phyloP scores from a whole-genome alignment of 2,888 invertebrate genomes.

The Euclidia mi region DNA sequence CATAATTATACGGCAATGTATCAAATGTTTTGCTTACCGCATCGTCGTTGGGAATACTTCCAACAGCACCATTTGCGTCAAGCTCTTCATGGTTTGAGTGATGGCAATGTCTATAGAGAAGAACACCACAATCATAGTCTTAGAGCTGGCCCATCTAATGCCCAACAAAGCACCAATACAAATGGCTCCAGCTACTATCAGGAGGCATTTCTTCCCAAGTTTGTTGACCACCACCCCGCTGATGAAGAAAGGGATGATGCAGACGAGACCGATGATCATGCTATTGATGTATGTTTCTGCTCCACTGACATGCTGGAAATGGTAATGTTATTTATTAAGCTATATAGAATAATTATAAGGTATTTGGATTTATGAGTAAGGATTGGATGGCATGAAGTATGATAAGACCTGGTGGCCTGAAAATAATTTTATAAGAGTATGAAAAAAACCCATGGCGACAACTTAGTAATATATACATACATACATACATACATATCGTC shows the following conservation, averaged over 20 bases:
- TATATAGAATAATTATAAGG: too few species aligned
- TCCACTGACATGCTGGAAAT: too few species aligned
- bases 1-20: too few species aligned
- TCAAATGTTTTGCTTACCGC: conserved; percentile 55
- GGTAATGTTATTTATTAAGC: too few species aligned
- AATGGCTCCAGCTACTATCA: conserved; percentile 56
- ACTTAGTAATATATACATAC: too few species aligned
- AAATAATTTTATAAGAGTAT: too few species aligned
- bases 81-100: conserved; percentile 66
- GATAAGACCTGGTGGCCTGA: too few species aligned
- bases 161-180: conserved; percentile 59
- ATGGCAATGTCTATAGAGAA: conserved; percentile 69
- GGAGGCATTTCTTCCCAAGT: conserved; percentile 69
- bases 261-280: conserved; percentile 61
- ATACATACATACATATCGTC: too few species aligned
- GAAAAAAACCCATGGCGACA: too few species aligned
- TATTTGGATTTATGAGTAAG: too few species aligned
- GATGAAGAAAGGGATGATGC: conserved; percentile 59
- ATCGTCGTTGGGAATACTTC: conserved; percentile 72
- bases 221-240: conserved; percentile 58
- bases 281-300: conserved; percentile 62
- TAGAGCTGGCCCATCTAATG: conserved; percentile 67
- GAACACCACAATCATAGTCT: conserved; percentile 65
- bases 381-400: too few species aligned
- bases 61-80: conserved; percentile 64